phyloP scores from a whole-genome alignment of 2,113 vertebrate genomes.

The Trachemys scripta region DNA sequence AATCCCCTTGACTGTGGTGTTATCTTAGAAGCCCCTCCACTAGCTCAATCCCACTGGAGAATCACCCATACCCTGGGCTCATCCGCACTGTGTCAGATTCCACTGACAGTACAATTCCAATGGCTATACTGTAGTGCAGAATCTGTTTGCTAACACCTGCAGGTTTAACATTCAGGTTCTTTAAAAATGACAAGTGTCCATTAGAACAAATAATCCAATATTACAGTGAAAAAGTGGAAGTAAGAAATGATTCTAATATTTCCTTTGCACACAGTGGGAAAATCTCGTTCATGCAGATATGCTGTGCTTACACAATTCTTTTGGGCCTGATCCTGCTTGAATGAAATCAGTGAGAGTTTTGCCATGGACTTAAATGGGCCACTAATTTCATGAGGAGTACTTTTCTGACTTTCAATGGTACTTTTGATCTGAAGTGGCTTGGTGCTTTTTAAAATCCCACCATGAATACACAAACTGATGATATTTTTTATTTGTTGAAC shows the following conservation, averaged over 20 bases:
- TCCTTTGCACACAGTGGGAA: neutral
- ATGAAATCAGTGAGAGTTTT: neutral
- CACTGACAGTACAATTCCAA: neutral
- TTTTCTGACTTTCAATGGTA: neutral
- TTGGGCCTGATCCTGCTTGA: neutral
- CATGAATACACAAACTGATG: neutral
- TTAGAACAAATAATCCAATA: neutral
- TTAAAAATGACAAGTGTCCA: neutral
- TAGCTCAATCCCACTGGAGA: neutral
- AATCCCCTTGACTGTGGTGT: neutral
- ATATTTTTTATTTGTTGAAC: neutral
- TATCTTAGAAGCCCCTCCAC: neutral
- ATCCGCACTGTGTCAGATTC: neutral
- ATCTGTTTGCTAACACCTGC: neutral
- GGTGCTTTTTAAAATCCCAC: neutral
- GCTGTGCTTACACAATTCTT: neutral
- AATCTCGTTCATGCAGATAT: neutral
- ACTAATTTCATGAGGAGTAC: neutral
- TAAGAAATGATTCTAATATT: neutral
- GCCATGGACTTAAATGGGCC: neutral
- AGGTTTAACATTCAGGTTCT: neutral
- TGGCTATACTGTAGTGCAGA: neutral
- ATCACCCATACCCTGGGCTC: neutral
- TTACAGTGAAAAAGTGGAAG: neutral
- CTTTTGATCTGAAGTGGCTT: neutral